A percentile compares a stretch with the other conserved stretches of the same genome.
phyloP scores from a whole-genome alignment of 2,888 invertebrate genomes.

The Beris morrisii region DNA sequence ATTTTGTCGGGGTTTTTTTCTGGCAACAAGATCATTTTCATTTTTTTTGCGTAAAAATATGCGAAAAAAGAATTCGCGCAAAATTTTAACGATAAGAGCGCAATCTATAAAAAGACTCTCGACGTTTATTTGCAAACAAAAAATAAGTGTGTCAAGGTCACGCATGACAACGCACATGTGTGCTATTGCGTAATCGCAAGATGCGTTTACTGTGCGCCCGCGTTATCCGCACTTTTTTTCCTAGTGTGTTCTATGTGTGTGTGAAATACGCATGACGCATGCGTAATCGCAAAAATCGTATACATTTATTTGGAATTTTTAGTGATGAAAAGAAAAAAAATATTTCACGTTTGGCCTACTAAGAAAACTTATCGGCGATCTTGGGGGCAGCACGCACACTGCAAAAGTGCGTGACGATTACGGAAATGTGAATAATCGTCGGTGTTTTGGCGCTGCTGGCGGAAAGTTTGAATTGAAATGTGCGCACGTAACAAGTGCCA shows the following conservation, averaged over 20 bases:
- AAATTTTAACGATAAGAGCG: constrained; percentile 11
- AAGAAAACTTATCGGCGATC: no score
- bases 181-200: constrained; percentile 4
- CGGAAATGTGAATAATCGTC: constrained; percentile 2
- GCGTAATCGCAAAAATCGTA: constrained; percentile 18
- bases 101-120: constrained; percentile 6
- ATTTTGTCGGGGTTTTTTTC: no score
- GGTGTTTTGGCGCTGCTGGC: neutral
- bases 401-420: constrained; percentile 15
- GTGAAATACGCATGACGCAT: constrained; percentile 15
- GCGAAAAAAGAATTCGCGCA: constrained; percentile 1
- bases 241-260: neutral
- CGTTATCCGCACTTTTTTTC: no score
- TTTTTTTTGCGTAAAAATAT: constrained; percentile 12
- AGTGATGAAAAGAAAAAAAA: neutral
- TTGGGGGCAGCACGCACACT: neutral
- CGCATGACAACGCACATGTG: constrained; percentile 19
- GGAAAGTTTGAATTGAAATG: no score
- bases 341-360: no score
- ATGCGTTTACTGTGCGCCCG: neutral
- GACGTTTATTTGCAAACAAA: constrained; percentile 12
- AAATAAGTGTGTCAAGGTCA: constrained; percentile 25
- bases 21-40: no score
- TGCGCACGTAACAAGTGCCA: no score
- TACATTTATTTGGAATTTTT: constrained; percentile 1